A percentile compares a stretch with the other conserved stretches of the same genome.
Conservation (phyloP, 2,113 vertebrate species). For the Pantherophis guttatus region DNA sequence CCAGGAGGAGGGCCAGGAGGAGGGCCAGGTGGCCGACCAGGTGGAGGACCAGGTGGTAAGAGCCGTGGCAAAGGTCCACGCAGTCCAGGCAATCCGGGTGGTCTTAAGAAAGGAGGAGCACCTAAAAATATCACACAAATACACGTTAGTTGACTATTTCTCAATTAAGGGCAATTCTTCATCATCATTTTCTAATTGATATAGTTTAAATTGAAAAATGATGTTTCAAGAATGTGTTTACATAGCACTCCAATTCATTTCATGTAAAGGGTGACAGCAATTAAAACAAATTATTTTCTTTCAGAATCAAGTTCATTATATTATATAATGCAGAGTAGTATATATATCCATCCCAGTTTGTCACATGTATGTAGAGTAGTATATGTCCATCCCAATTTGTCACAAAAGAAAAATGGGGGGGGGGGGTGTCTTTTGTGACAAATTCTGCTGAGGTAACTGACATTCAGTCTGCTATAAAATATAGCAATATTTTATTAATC, state of each 20-base stretch:
- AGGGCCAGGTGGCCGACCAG: slow-evolving; percentile 91
- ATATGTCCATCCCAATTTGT: background rate
- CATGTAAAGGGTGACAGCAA: background rate
- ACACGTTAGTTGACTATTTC: background rate
- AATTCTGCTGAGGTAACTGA: background rate
- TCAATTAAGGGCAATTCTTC: background rate
- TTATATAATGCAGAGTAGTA: background rate
- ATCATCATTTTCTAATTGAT: background rate
- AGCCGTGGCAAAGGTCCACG: slow-evolving; percentile 91
- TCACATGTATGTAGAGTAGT: background rate
- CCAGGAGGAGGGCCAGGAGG: slow-evolving; percentile 93
- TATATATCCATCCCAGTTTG: background rate
- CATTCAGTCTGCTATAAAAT: background rate
- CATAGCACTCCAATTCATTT: background rate
- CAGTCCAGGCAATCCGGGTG: slow-evolving; percentile 87
- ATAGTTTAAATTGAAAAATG: background rate
- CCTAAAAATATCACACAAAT: slow-evolving; percentile 65
- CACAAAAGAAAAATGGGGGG: background rate
- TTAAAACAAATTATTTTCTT: background rate
- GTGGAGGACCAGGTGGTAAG: slow-evolving; percentile 91
- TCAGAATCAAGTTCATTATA: background rate
- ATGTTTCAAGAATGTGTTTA: background rate
- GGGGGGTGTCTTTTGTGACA: background rate
- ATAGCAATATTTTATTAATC: background rate
- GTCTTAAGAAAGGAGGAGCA: slow-evolving; percentile 93